Conservation (phyloP, 2,113 vertebrate species). For the Oryzias melastigma region DNA sequence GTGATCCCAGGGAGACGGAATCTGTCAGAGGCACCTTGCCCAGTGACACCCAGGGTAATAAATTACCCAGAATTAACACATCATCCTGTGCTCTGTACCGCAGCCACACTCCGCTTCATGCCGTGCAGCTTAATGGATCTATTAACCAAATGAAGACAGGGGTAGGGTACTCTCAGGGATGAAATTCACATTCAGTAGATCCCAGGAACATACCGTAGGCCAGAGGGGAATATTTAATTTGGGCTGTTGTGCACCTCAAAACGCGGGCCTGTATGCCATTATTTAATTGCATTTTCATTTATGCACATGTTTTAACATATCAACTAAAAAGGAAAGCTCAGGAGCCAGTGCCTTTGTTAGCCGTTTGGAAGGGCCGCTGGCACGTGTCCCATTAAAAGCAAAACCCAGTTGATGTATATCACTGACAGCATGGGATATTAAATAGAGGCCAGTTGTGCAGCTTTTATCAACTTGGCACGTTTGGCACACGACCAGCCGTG, state of each 20-base stretch:
- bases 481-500: constrained; percentile 30
- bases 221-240: not conserved
- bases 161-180: constrained; percentile 48
- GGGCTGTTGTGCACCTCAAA: not conserved
- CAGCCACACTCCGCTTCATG: constrained; percentile 50
- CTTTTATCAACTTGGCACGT: constrained; percentile 53
- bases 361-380: constrained; percentile 35
- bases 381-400: constrained; percentile 56
- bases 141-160: constrained; percentile 73
- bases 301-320: constrained; percentile 14
- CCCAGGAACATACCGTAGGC: constrained; percentile 5
- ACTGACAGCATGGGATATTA: constrained; percentile 61
- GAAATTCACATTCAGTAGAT: constrained; percentile 21
- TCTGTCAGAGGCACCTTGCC: constrained; percentile 60
- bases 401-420: constrained; percentile 56
- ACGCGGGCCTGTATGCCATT: too few species aligned
- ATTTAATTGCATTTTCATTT: too few species aligned
- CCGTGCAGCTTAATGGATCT: constrained; percentile 73
- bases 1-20: constrained; percentile 62
- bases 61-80: constrained; percentile 77
- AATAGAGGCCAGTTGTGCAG: constrained; percentile 34
- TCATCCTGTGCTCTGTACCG: constrained; percentile 61
- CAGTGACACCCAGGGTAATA: constrained; percentile 63
- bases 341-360: constrained; percentile 36
- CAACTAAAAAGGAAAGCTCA: constrained; percentile 22